phyloP scores from a whole-genome alignment of 2,888 invertebrate species.

The Iselma pallidipennis region DNA sequence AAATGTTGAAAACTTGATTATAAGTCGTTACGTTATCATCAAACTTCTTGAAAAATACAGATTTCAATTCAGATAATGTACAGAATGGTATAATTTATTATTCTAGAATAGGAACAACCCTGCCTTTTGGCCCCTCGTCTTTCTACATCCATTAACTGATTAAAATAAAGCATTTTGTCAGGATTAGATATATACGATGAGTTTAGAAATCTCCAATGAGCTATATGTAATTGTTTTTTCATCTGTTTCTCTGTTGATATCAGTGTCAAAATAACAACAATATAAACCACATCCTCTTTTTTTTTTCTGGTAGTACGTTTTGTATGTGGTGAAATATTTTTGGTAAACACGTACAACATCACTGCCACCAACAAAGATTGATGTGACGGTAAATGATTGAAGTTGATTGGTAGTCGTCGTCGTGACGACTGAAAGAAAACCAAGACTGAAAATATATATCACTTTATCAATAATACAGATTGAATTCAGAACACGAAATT shows the following conservation, averaged over 20 bases:
- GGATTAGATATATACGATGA: slow-evolving; percentile 39
- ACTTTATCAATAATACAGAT: neutral
- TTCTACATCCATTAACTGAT: slow-evolving; percentile 46
- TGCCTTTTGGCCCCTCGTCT: slow-evolving; percentile 25
- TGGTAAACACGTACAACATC: slow-evolving; percentile 3
- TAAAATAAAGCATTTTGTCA: slow-evolving; percentile 44
- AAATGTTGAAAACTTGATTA: slow-evolving; percentile 5
- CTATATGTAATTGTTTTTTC: slow-evolving; percentile 9
- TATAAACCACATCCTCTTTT: too few species aligned
- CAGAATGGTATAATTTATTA: slow-evolving; percentile 21
- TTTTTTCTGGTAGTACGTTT: too few species aligned
- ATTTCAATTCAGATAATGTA: slow-evolving; percentile 19
- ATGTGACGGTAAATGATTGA: slow-evolving; percentile 4
- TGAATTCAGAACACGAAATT: too few species aligned
- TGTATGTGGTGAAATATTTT: neutral
- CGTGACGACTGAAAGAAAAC: slow-evolving; percentile 2
- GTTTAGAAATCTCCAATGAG: neutral
- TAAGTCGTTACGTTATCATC: neutral
- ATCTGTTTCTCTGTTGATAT: too few species aligned
- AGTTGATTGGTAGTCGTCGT: slow-evolving; percentile 9
- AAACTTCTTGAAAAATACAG: neutral
- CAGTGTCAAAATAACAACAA: too few species aligned
- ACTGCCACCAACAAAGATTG: slow-evolving; percentile 4
- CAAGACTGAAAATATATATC: neutral
- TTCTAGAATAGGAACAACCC: slow-evolving; percentile 15